Base-by-base conservation (phyloP, 2,797 vertebrate genomes). In the Ctenochaetus hawaiiensis region DNA sequence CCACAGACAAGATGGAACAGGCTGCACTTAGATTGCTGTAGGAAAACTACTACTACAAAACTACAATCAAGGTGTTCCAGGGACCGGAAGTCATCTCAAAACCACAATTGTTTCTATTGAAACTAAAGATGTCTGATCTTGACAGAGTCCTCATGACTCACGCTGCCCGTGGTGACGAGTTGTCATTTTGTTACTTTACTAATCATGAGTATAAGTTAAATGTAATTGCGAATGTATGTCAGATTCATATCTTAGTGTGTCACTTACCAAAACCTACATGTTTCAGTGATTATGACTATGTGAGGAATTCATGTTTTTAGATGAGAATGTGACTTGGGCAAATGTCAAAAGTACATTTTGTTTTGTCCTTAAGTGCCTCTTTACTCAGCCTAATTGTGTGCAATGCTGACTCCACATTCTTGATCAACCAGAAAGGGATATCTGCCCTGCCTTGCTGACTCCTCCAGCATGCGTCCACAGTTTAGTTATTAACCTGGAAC, bases 41-140 rank as follows among this genome's bases (percentile, higher is more conserved):
- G 90, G 89, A 94, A 93, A 94, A 94, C 92, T 91, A 94, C 91
- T n/a, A n/a, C n/a, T n/a, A n/a, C n/a, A 94, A 93, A 94, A 94
- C 92, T 91, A 94, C 91, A 91, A 87, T 87, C 83, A 90, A 91
- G 94, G 93, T 90, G 90, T 91, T 86, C 83, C 54, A 26, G 66
- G 26, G 58, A 75, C 91, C 91, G 93, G 95, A 95, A 95, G 88
- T 83, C 43, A 0, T 51, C 58, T 89, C 68, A 87, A 87, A 89
- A 82, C 13, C 74, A 58, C 85, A 68, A 53, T 73, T 54, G 65
- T 78, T 78, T 76, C 80, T 85, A 65, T 62, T 82, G 80, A 82
- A 87, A 83, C 82, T 56, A 9, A 8, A 48, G 20, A 39, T 2
- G 20, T 61, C 45, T 72, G 72, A 71, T 18, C 64, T 61, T 43